Conservation (phyloP, 2,797 vertebrate genomes). For the Anomalospiza imberbis region DNA sequence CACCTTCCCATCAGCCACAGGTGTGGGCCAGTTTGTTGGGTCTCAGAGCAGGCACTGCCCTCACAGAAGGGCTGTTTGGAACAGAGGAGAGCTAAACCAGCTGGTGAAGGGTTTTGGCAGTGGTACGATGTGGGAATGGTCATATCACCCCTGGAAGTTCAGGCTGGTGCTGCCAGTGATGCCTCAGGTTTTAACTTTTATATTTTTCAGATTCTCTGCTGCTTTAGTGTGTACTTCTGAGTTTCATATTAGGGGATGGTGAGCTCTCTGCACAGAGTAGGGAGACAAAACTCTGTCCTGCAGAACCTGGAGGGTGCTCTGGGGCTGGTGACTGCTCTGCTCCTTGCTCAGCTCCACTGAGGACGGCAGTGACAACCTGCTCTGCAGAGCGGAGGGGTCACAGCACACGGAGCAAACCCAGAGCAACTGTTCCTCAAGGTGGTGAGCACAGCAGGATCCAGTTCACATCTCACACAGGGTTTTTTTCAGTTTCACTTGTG, state of each 20-base stretch:
- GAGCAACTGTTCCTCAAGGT: background rate
- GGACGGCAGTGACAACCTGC: rapidly evolving
- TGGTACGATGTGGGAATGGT: background rate
- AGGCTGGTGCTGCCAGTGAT: background rate
- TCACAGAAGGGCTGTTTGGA: background rate
- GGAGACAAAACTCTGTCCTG: too few species aligned
- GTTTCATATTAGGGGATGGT: background rate
- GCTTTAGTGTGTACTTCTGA: background rate
- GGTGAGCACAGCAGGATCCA: background rate
- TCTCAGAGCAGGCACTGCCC: background rate
- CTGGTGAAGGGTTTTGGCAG: background rate
- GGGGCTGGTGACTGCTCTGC: background rate
- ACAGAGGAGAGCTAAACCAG: background rate
- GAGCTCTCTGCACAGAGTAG: background rate
- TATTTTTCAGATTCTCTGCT: background rate
- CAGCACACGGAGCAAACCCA: background rate
- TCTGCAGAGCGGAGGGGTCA: background rate
- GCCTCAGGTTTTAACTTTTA: background rate
- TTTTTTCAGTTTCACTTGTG: rapidly evolving
- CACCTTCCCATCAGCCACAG: background rate
- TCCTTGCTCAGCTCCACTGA: rapidly evolving
- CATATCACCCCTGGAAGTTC: background rate
- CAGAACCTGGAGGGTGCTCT: background rate
- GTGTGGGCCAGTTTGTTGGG: rapidly evolving
- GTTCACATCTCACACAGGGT: background rate